phyloP scores from a whole-genome alignment of 2,797 vertebrate genomes.

The Sus cebifrons region DNA sequence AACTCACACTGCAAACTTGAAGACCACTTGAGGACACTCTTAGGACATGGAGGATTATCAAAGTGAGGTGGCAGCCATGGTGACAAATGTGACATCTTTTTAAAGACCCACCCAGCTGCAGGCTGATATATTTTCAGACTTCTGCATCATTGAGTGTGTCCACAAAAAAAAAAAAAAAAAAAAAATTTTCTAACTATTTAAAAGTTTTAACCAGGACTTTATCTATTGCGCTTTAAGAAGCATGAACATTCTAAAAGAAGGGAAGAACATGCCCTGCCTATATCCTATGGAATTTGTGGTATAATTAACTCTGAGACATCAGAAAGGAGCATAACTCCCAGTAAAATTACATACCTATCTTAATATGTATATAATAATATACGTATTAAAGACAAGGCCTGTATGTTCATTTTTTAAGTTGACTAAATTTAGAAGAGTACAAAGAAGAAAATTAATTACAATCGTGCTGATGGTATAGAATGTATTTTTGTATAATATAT shows the following conservation, averaged over 20 bases:
- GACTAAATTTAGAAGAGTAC: neutral
- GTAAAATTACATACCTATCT: neutral
- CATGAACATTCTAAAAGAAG: slow-evolving; percentile 12
- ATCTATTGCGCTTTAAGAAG: neutral
- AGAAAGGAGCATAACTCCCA: neutral
- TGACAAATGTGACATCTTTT: slow-evolving; percentile 46
- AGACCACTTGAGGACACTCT: slow-evolving; percentile 65
- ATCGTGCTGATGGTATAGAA: neutral
- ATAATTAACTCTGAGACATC: neutral
- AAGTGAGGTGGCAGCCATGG: slow-evolving; percentile 71
- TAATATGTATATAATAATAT: neutral
- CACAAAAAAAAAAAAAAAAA: neutral
- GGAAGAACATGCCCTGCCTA: neutral
- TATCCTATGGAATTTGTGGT: neutral
- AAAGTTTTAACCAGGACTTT: neutral
- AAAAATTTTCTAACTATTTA: neutral
- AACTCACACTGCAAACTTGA: slow-evolving; percentile 72
- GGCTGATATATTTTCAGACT: neutral
- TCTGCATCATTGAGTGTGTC: slow-evolving; percentile 29
- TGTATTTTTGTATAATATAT: neutral
- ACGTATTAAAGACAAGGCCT: neutral
- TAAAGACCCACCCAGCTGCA: slow-evolving; percentile 55
- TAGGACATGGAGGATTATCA: slow-evolving; percentile 61
- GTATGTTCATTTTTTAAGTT: neutral
- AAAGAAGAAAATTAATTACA: neutral